Evolutionary conservation across 2,888 invertebrate species (phyloP).

Genomic region (Eutolmus rufibarbis): DNA sequence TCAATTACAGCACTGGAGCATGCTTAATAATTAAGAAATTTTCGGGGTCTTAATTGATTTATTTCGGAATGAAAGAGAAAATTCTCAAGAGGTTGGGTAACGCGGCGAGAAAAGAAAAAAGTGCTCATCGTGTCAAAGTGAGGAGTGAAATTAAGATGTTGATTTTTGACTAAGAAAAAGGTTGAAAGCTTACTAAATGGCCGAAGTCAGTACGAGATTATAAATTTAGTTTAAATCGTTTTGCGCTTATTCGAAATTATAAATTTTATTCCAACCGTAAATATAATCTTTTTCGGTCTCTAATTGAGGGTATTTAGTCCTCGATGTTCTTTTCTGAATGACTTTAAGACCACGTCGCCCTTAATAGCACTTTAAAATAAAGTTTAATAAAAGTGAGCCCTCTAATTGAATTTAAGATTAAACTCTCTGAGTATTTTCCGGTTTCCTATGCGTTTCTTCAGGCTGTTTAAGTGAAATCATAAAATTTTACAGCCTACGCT

Average conservation of each 20-base stretch:
- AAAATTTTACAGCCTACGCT: background rate
- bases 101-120: background rate
- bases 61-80: background rate
- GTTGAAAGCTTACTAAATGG: background rate
- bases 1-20: background rate
- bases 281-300: background rate
- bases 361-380: background rate
- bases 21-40: background rate
- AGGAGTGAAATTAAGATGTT: background rate
- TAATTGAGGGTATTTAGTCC: background rate
- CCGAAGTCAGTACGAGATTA: background rate
- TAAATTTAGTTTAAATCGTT: background rate
- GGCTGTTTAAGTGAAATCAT: background rate
- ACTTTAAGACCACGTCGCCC: background rate
- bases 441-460: background rate
- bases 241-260: background rate
- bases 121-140: background rate
- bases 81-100: background rate
- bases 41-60: slow-evolving; percentile 9
- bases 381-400: background rate
- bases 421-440: background rate
- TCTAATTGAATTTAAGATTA: background rate
- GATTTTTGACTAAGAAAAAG: background rate
- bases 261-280: background rate
- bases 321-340: background rate